A percentile compares a stretch with the other conserved stretches of the same genome.
Evolutionary conservation across 2,113 vertebrate genomes (phyloP).

Genomic region (Vulpes ferrilata): DNA sequence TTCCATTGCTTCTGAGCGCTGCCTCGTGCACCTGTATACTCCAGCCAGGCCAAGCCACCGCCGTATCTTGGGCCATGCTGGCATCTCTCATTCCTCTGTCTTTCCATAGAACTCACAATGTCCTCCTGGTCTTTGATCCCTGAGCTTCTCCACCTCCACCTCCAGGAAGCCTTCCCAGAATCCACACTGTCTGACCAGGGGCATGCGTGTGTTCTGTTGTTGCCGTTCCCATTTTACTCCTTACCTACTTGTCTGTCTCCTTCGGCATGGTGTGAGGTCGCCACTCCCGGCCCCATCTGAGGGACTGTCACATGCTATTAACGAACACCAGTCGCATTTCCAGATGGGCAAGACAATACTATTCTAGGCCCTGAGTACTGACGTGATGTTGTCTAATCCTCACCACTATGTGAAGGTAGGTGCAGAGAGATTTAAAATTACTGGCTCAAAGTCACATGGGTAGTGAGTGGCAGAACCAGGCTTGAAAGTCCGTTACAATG

Average conservation of each 20-base stretch:
- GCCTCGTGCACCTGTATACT: rapidly evolving
- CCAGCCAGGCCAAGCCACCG: no score
- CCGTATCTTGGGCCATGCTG: background rate
- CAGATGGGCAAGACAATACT: background rate
- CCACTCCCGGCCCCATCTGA: background rate
- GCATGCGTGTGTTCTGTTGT: background rate
- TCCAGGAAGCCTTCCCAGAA: background rate
- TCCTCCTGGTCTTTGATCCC: background rate
- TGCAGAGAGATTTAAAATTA: background rate
- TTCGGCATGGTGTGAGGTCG: background rate
- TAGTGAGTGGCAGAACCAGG: background rate
- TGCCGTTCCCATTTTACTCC: background rate
- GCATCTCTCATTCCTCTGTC: background rate
- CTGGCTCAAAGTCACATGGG: background rate
- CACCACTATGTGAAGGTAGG: background rate
- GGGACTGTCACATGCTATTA: background rate
- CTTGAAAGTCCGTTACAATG: background rate
- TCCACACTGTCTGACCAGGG: background rate
- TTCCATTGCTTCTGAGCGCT: background rate
- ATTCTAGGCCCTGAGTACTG: background rate
- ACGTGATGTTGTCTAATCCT: background rate
- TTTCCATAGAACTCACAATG: background rate
- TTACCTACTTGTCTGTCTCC: background rate
- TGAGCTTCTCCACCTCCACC: background rate
- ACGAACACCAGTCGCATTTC: background rate